These are phyloP conservation scores for Charina bottae DNA, from an alignment of 2,113 vertebrate genomes.

Conservation along the genomic window DNA sequence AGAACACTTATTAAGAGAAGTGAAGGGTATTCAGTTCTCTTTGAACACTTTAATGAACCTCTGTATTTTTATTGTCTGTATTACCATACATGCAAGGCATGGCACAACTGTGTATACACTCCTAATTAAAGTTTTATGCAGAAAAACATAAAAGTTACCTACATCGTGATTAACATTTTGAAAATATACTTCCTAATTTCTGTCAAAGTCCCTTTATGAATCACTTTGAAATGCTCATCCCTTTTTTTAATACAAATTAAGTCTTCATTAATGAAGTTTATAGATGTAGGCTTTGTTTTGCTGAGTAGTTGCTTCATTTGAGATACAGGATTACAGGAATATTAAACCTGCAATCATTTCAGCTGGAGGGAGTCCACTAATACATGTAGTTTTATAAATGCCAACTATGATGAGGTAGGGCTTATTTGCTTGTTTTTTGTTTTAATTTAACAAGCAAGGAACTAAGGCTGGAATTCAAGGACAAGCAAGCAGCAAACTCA, in stretches of 20 bases:
- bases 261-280: constrained; percentile 33
- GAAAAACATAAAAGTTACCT: constrained; percentile 58
- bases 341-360: constrained; percentile 26
- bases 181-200: constrained; percentile 47
- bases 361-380: constrained; percentile 23
- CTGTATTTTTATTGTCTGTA: constrained; percentile 63
- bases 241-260: constrained; percentile 40
- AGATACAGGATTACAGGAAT: background rate
- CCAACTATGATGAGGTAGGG: background rate
- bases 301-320: constrained; percentile 32
- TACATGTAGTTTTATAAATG: background rate
- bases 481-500: background rate
- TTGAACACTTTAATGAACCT: constrained; percentile 73
- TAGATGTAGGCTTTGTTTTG: constrained; percentile 8
- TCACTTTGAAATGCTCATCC: constrained; percentile 47
- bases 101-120: constrained; percentile 54
- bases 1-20: constrained; percentile 64
- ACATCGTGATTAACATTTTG: constrained; percentile 54
- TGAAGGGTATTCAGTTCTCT: constrained; percentile 51
- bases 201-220: constrained; percentile 55
- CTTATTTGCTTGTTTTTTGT: background rate
- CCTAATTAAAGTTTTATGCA: constrained; percentile 66
- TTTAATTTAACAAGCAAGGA: background rate
- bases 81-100: constrained; percentile 62
- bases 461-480: background rate